Conservation (phyloP, 2,113 vertebrate species). For the Cebidichthys violaceus region DNA sequence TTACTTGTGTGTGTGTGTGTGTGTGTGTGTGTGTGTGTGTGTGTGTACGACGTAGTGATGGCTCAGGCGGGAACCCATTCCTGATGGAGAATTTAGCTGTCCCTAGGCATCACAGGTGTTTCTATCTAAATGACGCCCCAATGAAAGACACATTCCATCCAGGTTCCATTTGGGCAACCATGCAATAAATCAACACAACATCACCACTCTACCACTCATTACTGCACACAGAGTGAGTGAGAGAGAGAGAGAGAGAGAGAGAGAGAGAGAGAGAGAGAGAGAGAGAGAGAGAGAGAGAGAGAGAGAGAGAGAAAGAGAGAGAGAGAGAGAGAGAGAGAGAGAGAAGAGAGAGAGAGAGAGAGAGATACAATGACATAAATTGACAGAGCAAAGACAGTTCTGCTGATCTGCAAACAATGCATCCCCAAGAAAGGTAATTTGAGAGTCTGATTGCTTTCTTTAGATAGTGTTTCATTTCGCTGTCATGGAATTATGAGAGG, state of each 20-base stretch:
- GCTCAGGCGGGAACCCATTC: slow-evolving; percentile 45
- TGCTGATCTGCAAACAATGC: slow-evolving; percentile 71
- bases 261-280: slow-evolving; percentile 6
- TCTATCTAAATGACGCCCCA: slow-evolving; percentile 66
- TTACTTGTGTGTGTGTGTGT: slow-evolving; percentile 23
- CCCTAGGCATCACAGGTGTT: slow-evolving; percentile 75
- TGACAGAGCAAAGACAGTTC: slow-evolving; percentile 57
- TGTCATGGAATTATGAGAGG: slow-evolving; percentile 73
- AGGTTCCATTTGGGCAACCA: slow-evolving; percentile 74
- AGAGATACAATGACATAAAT: slow-evolving; percentile 56
- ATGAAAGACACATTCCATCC: slow-evolving; percentile 76
- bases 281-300: background rate
- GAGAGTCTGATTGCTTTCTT: slow-evolving; percentile 76
- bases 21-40: slow-evolving; percentile 22
- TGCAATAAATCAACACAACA: slow-evolving; percentile 81
- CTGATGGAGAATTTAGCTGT: slow-evolving; percentile 63
- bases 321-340: slow-evolving; percentile 34
- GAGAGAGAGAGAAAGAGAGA: slow-evolving; percentile 11
- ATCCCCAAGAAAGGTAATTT: slow-evolving; percentile 71
- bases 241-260: slow-evolving; percentile 34
- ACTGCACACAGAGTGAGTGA: slow-evolving; percentile 39
- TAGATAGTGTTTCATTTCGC: slow-evolving; percentile 73
- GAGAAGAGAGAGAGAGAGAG: slow-evolving; percentile 10
- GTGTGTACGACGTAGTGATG: slow-evolving; percentile 26
- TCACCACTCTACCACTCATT: slow-evolving; percentile 71